Conservation (phyloP, 2,888 invertebrate species). For the Tipula vernalis region DNA sequence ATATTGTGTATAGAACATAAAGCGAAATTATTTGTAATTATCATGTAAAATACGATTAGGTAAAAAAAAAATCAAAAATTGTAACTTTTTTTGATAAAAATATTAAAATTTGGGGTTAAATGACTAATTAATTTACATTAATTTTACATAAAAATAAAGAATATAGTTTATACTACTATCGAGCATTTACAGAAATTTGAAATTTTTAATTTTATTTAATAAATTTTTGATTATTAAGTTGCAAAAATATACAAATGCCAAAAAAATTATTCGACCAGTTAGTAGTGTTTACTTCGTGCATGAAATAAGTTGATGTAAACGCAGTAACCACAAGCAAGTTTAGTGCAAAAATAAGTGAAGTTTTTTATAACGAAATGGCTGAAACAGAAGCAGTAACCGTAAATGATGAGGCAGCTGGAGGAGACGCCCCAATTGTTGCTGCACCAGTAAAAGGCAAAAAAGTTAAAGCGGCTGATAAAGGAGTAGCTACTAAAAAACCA, state of each 20-base stretch:
- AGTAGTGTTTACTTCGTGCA: background rate
- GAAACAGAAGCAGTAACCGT: background rate
- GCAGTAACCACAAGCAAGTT: background rate
- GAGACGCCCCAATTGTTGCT: constrained; percentile 23
- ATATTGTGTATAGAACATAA: background rate
- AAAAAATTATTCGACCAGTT: background rate
- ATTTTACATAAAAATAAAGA: background rate
- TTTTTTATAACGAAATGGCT: background rate
- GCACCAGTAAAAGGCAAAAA: constrained; percentile 11
- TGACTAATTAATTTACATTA: background rate
- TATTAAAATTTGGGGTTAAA: background rate
- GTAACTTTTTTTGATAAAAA: background rate
- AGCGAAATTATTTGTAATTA: background rate
- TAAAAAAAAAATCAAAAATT: background rate
- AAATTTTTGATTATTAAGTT: background rate
- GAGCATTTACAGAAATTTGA: background rate
- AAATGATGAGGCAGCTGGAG: background rate
- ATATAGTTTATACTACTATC: background rate
- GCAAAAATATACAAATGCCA: background rate
- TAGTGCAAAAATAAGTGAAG: background rate
- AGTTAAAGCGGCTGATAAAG: constrained; percentile 18
- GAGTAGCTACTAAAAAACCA: constrained; percentile 25
- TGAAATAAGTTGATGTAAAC: background rate
- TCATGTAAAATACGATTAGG: background rate
- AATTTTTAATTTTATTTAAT: background rate